Evolutionary conservation across 2,888 invertebrate species (phyloP).

Genomic region (Actias luna): DNA sequence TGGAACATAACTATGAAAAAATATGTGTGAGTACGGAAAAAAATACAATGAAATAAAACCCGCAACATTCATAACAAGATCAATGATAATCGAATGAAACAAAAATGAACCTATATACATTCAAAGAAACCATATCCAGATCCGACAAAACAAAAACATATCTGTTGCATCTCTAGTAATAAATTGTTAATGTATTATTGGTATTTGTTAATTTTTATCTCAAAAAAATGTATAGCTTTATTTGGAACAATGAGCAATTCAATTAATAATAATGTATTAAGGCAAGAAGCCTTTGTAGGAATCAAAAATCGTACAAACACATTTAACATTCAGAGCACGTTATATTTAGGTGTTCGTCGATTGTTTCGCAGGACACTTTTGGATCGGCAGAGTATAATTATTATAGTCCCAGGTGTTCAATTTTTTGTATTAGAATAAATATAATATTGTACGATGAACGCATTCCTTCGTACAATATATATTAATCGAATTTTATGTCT

Average conservation of each 20-base stretch:
- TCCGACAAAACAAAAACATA: no score
- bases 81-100: no score
- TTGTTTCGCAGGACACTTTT: conserved; percentile 19
- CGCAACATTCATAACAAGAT: no score
- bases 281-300: not conserved
- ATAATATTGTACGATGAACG: not conserved
- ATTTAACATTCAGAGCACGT: conserved; percentile 14
- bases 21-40: no score
- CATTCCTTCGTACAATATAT: not conserved
- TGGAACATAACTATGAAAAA: no score
- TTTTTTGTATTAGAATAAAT: conserved; percentile 13
- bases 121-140: no score
- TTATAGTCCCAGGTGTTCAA: conserved; percentile 15
- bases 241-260: not conserved
- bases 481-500: conserved; percentile 8
- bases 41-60: no score
- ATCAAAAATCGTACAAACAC: not conserved
- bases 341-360: conserved; percentile 15
- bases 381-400: conserved; percentile 10
- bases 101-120: no score
- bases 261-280: not conserved
- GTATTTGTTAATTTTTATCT: no score
- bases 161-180: no score
- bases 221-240: not conserved
- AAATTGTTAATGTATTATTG: no score